A percentile compares a stretch with the other conserved stretches of the same genome.
These are phyloP conservation scores for Suncus etruscus DNA, from an alignment of 2,113 vertebrate genomes.

Conservation along the genomic window DNA sequence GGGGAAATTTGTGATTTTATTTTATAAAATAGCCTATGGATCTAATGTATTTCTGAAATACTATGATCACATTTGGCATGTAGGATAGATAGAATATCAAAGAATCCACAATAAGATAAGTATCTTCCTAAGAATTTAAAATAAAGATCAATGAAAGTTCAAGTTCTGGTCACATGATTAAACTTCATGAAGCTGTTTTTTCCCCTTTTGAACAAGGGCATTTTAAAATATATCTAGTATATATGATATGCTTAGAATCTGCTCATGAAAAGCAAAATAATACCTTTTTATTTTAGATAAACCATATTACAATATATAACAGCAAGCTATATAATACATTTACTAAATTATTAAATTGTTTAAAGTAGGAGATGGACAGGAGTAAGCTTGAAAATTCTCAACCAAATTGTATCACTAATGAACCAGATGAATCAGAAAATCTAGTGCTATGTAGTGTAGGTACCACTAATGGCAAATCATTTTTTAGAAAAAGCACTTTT, in stretches of 20 bases:
- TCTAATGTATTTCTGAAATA: neutral
- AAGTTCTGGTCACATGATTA: neutral
- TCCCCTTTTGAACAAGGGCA: no score
- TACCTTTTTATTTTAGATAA: neutral
- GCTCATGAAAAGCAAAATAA: neutral
- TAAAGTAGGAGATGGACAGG: neutral
- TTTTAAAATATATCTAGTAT: neutral
- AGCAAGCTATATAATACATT: neutral
- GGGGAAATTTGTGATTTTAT: neutral
- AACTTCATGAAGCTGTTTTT: neutral
- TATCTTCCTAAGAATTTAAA: neutral
- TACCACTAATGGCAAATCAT: neutral
- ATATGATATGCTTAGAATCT: neutral
- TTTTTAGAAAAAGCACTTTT: neutral
- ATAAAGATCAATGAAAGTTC: neutral
- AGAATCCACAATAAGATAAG: neutral
- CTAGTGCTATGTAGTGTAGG: neutral
- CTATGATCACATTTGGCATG: neutral
- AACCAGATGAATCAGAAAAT: neutral
- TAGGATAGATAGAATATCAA: no score
- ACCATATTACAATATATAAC: neutral
- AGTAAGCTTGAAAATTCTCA: neutral
- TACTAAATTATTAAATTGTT: neutral
- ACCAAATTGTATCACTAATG: neutral
- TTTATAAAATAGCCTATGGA: neutral